phyloP scores from a whole-genome alignment of 2,888 invertebrate species.

The Sesia apiformis region DNA sequence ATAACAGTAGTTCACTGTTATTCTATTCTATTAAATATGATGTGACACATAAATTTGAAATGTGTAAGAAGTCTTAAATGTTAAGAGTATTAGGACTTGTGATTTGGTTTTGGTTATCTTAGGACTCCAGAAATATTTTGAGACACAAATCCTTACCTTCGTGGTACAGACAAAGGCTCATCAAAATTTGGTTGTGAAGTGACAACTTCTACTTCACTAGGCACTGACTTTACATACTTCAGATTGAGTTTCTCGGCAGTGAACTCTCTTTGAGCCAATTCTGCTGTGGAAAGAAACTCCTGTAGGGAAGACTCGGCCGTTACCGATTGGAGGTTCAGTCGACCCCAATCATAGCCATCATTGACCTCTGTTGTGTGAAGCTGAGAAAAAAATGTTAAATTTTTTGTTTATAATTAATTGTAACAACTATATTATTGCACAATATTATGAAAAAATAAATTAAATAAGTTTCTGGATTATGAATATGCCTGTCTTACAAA shows the following conservation, averaged over 20 bases:
- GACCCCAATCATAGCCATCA: constrained; percentile 94
- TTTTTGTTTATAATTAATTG: too few species aligned
- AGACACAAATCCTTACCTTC: constrained; percentile 68
- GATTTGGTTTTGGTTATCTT: too few species aligned
- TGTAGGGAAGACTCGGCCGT: constrained; percentile 97
- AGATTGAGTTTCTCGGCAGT: constrained; percentile 92
- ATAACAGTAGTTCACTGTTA: too few species aligned
- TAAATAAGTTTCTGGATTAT: too few species aligned
- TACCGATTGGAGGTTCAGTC: constrained; percentile 91
- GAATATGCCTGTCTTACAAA: too few species aligned
- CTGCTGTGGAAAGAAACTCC: constrained; percentile 96
- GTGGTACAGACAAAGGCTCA: constrained; percentile 78
- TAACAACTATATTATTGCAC: too few species aligned
- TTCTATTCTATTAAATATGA: too few species aligned
- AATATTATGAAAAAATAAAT: too few species aligned
- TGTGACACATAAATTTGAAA: background rate
- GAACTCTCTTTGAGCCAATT: constrained; percentile 95
- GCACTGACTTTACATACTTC: constrained; percentile 60
- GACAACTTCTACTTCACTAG: constrained; percentile 44
- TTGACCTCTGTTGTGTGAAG: constrained; percentile 90
- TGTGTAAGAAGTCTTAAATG: background rate
- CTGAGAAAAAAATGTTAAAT: constrained; percentile 34
- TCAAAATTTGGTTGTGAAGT: constrained; percentile 63
- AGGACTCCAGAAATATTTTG: background rate
- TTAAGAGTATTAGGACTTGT: background rate